Conservation (phyloP, 2,888 invertebrate genomes). For the Resseliella maxima region DNA sequence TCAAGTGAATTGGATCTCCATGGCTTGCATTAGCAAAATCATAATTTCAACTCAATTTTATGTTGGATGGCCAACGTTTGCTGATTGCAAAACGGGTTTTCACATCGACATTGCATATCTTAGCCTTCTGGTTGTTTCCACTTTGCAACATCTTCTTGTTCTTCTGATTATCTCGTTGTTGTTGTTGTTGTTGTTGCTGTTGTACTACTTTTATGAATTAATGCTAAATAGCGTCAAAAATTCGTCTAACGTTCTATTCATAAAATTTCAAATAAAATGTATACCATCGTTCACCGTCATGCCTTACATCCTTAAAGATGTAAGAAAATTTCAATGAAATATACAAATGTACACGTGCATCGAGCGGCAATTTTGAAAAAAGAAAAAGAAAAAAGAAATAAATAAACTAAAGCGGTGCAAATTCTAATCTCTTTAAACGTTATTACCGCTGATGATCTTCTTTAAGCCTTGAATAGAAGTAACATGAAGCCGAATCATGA, state of each 20-base stretch:
- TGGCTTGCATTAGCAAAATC: constrained; percentile 24
- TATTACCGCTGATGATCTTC: not conserved
- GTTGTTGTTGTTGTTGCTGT: not conserved
- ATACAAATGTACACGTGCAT: not conserved
- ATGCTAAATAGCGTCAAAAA: not conserved
- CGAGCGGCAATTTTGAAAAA: not conserved
- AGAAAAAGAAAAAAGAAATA: not conserved
- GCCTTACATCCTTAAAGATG: not conserved
- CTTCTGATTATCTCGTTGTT: not conserved
- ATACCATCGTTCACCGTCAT: not conserved
- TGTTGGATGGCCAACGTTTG: not conserved
- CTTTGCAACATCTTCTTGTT: too few relatives aligned
- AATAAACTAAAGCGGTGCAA: not conserved
- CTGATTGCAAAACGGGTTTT: constrained; percentile 11
- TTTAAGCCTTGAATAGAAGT: not conserved
- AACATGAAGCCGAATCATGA: not conserved
- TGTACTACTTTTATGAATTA: not conserved
- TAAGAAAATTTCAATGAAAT: not conserved
- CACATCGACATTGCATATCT: not conserved
- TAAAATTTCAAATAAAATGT: constrained; percentile 27
- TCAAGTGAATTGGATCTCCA: constrained; percentile 8
- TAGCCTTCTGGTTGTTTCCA: too few relatives aligned
- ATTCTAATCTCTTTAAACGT: constrained; percentile 18
- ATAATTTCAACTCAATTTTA: constrained; percentile 47
- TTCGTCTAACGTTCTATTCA: constrained; percentile 23